Conservation (phyloP, 2,113 vertebrate species). For the Ariopsis seemanni region DNA sequence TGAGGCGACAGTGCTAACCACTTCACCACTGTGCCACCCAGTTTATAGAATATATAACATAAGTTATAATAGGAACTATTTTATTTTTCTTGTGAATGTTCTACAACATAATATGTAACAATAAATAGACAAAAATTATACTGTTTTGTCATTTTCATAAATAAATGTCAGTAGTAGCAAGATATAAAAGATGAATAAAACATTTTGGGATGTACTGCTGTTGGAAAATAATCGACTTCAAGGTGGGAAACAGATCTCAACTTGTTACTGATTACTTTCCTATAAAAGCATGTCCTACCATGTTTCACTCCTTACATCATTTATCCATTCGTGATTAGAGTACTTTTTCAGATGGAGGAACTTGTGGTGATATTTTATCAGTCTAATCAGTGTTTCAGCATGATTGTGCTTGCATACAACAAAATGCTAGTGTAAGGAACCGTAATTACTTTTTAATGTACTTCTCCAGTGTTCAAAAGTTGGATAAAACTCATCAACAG, state of each 20-base stretch:
- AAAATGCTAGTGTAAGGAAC: not conserved
- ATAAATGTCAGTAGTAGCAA: not conserved
- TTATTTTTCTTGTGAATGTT: not conserved
- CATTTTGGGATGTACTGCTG: not conserved
- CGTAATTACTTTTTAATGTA: conserved; percentile 3
- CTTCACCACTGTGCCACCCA: too few relatives aligned
- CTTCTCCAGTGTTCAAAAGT: conserved; percentile 2
- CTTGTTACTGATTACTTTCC: not conserved
- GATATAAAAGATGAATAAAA: not conserved
- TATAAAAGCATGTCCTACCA: not conserved
- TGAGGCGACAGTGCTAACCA: too few relatives aligned
- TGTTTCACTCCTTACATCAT: not conserved
- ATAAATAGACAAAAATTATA: not conserved
- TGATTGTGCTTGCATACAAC: not conserved
- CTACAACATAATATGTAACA: not conserved
- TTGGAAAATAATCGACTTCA: not conserved
- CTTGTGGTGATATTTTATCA: not conserved
- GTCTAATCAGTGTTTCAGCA: not conserved
- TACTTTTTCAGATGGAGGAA: not conserved
- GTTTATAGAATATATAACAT: too few relatives aligned
- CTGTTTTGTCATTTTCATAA: not conserved
- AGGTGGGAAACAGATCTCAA: not conserved
- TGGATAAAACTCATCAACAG: not conserved
- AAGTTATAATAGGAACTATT: not conserved
- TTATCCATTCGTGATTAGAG: not conserved